These are phyloP conservation scores for Temnothorax nylanderi DNA, from an alignment of 1,140 invertebrate genomes.

Conservation along the genomic window DNA sequence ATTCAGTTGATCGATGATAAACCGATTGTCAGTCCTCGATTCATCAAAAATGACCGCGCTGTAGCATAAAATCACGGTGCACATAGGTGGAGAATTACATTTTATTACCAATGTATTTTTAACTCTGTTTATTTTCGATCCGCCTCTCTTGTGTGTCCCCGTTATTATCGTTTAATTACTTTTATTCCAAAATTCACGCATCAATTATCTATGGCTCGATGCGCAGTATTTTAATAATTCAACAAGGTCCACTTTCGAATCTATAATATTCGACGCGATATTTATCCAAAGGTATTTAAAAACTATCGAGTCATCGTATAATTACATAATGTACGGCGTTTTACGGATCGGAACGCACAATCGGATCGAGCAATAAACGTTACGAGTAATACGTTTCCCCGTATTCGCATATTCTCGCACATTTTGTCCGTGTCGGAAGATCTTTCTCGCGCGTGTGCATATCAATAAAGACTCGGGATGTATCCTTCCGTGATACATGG, in stretches of 20 bases:
- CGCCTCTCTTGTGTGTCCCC: conserved; percentile 32
- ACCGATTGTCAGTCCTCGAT: not conserved
- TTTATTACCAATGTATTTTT: conserved; percentile 51
- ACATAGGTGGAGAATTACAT: not conserved
- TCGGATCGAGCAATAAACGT: conserved; percentile 4
- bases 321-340: not conserved
- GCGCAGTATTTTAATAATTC: conserved; percentile 45
- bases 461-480: conserved; percentile 32
- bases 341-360: not conserved
- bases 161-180: conserved; percentile 73
- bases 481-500: conserved; percentile 38
- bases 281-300: conserved; percentile 17
- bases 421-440: not conserved
- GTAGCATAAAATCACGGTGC: conserved; percentile 18
- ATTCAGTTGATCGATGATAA: not conserved
- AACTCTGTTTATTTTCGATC: conserved; percentile 44
- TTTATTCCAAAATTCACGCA: conserved; percentile 72
- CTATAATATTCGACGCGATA: conserved; percentile 7
- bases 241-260: conserved; percentile 13
- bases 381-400: not conserved
- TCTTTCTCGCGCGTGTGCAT: conserved; percentile 31
- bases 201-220: conserved; percentile 57
- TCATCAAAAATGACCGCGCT: conserved; percentile 7
- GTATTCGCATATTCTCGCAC: not conserved
- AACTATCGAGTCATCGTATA: not conserved